These are phyloP conservation scores for Gulo gulo DNA, from an alignment of 2,113 vertebrate genomes.

Conservation along the genomic window DNA sequence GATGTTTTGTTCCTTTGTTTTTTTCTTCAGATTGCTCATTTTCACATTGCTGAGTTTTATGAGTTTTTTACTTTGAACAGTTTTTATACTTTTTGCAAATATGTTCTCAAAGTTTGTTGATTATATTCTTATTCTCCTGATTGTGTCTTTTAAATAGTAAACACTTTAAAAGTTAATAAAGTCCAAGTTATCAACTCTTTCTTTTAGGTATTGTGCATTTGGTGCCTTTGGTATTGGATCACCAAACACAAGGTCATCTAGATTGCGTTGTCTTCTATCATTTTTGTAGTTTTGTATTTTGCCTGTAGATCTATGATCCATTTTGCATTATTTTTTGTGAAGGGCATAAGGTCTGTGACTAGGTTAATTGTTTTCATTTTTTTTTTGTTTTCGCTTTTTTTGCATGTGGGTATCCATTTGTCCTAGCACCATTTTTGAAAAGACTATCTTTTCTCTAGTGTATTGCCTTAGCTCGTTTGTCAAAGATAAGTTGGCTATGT, in stretches of 20 bases:
- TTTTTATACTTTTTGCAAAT: neutral
- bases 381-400: too few species aligned
- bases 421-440: too few species aligned
- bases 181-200: neutral
- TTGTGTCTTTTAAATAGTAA: neutral
- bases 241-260: neutral
- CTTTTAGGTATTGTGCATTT: neutral
- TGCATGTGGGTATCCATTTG: too few species aligned
- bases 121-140: neutral
- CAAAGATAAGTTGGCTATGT: neutral
- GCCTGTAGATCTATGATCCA: neutral
- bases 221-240: neutral
- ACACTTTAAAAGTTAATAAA: neutral
- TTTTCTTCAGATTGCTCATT: neutral
- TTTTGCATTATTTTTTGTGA: neutral
- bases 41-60: neutral
- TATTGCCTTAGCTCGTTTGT: neutral
- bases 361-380: too few species aligned
- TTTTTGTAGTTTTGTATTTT: neutral
- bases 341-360: too few species aligned
- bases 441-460: neutral
- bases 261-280: neutral
- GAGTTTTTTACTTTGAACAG: neutral
- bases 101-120: neutral
- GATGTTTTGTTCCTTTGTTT: neutral